Percentiles rank a stretch among this genome's conserved stretches.
Evolutionary conservation across 2,888 invertebrate species (phyloP).

Genomic region (Drosophila silvestris): DNA sequence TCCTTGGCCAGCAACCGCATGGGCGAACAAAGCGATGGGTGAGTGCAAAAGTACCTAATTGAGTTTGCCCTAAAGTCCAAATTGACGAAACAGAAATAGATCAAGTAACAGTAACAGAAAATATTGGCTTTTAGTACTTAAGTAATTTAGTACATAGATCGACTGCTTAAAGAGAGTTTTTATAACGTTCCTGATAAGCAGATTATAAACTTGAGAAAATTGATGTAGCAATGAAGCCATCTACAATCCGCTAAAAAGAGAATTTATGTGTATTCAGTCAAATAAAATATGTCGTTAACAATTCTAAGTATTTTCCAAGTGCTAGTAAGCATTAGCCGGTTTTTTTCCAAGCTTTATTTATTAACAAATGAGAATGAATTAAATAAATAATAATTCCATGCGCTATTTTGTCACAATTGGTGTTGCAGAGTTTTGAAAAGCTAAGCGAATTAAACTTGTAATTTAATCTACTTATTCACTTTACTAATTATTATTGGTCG

Average conservation of each 20-base stretch:
- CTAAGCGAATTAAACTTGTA: too few species aligned
- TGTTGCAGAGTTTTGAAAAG: too few species aligned
- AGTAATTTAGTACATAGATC: neutral
- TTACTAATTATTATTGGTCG: neutral
- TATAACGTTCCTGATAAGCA: neutral
- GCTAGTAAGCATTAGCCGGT: neutral
- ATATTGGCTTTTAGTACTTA: neutral
- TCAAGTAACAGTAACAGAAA: neutral
- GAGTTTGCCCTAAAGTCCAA: conserved; percentile 8
- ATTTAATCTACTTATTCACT: neutral
- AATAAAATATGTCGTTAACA: neutral
- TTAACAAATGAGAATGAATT: neutral
- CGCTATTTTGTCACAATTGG: too few species aligned
- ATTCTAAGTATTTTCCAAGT: neutral
- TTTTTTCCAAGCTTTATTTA: neutral
- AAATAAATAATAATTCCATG: neutral
- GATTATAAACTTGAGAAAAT: too few species aligned
- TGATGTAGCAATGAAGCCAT: neutral
- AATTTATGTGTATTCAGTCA: neutral
- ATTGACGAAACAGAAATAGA: conserved; percentile 10
- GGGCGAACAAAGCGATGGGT: conserved; percentile 73
- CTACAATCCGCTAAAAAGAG: neutral
- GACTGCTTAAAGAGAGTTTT: neutral
- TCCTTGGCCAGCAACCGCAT: conserved; percentile 71
- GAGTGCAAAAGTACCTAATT: conserved; percentile 37